A percentile compares a stretch with the other conserved stretches of the same genome.
phyloP scores from a whole-genome alignment of 2,797 vertebrate species.

The Ficedula albicollis region DNA sequence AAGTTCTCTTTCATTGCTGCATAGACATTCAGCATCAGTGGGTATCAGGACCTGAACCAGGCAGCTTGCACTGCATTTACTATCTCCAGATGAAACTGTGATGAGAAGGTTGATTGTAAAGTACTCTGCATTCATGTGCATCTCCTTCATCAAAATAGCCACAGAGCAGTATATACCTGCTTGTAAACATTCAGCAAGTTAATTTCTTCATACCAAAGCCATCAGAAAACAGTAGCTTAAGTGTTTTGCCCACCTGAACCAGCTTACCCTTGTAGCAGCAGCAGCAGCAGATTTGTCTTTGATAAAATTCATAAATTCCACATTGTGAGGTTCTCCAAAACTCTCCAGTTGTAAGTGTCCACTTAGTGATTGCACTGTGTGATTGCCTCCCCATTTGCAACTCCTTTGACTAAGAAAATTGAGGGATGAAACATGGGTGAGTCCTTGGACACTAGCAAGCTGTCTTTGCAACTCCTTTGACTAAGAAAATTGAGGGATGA shows the following conservation, averaged over 20 bases:
- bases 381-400: background rate
- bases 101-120: background rate
- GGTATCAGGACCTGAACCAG: background rate
- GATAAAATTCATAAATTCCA: background rate
- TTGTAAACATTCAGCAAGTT: background rate
- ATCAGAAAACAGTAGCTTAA: background rate
- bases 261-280: background rate
- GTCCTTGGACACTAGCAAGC: fast-evolving
- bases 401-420: background rate
- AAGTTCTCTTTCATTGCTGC: background rate
- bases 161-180: background rate
- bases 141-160: background rate
- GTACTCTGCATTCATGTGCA: background rate
- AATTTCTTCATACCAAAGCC: background rate
- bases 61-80: background rate
- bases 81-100: background rate
- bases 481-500: background rate
- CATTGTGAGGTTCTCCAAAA: background rate
- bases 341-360: background rate
- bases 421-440: background rate
- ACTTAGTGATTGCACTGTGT: background rate
- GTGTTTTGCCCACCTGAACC: background rate
- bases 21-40: background rate
- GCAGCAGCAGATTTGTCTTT: background rate
- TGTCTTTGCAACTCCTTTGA: background rate